A percentile compares a stretch with the other conserved stretches of the same genome.
Evolutionary conservation across 2,113 vertebrate genomes (phyloP).

Genomic region (Oreochromis tanganicae): DNA sequence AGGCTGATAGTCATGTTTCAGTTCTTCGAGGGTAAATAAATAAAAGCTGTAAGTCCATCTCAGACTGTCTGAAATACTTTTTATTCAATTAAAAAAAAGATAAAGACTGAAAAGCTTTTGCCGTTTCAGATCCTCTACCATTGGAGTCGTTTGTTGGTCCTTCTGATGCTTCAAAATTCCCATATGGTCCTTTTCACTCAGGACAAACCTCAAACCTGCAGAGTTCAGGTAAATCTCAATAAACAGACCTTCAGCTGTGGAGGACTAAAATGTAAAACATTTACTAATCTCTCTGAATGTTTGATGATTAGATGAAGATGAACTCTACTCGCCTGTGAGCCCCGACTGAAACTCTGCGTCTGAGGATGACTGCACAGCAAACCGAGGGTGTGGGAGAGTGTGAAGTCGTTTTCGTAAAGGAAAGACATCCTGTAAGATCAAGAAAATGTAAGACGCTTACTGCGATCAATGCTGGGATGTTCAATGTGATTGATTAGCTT

Average conservation of each 20-base stretch:
- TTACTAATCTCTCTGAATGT: neutral
- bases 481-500: neutral
- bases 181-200: neutral
- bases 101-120: neutral
- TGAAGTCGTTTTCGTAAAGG: neutral
- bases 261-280: neutral
- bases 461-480: neutral
- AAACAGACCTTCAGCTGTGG: fast-evolving
- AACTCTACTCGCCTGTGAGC: constrained; percentile 45
- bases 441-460: neutral
- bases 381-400: fast-evolving
- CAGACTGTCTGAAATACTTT: neutral
- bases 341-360: neutral
- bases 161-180: neutral
- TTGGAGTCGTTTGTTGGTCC: neutral
- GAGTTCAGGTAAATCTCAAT: neutral
- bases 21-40: fast-evolving
- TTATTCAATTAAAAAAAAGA: neutral
- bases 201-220: neutral
- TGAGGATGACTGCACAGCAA: constrained; percentile 9
- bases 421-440: neutral
- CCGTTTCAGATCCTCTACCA: neutral
- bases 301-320: neutral
- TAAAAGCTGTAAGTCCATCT: neutral
- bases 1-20: neutral